Evolutionary conservation across 2,797 vertebrate genomes (phyloP), one percentile per base, ranked within the genome.

Genomic region (Takifugu rubripes): DNA sequence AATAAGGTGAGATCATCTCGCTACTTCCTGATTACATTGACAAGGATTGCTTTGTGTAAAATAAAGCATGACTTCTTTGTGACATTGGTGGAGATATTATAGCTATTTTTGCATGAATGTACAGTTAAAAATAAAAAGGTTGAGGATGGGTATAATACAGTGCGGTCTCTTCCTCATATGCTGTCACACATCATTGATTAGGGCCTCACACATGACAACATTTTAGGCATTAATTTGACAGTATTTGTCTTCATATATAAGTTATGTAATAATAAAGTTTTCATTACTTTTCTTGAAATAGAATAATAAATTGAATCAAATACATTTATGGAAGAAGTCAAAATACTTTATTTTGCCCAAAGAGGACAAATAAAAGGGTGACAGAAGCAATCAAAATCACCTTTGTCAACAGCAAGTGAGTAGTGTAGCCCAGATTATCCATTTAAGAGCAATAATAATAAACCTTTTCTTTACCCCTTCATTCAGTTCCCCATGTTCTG

Each of bases 1-100:
- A 54, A 63, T 66, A 21, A 76, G 75, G 78, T 83, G 71, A 74
- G 53, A 64, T 48, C 63, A 47, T 16, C n/a, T 14, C 3, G 56
- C 33, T 60, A 85, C 87, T 91, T 90, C 90, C 90, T 90, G 83
- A 49, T 77, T 64, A 59, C 54, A 61, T 21, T 62, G 24, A 46
- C 25, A 27, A 0, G 24, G n/a, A 43, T n/a, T 15, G 9, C 10
- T n/a, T 46, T 45, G 25, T 8, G 15, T 16, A 5, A 17, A 45
- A 45, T 45, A 8, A n/a, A 45, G 17, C 16, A 47, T 1, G 15
- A n/a, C 25, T 14, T 49, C 62, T 25, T 5, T 29, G 1, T 21
- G 33, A 3, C 33, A 7, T 21, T 21, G 21, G 33, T 33, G 42
- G 42, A 15, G 14, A 24, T 47, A 4, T 24, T 24, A 24, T 17